Conservation (phyloP, 2,797 vertebrate genomes). For the Emydoidea blandingii region DNA sequence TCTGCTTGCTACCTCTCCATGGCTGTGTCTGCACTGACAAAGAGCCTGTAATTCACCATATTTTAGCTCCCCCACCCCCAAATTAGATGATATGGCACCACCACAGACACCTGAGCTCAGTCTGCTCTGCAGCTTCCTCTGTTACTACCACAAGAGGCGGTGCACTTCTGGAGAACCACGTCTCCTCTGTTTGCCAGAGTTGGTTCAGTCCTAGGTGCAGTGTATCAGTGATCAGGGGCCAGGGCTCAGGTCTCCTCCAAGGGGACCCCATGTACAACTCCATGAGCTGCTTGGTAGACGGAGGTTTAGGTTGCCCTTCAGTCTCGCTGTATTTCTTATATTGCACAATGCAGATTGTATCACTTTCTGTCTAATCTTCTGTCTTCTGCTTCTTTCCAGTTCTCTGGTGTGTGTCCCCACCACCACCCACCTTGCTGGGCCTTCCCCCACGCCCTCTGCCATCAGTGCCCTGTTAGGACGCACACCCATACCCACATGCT, state of each 20-base stretch:
- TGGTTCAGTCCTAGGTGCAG: not conserved
- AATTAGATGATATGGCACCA: not conserved
- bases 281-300: not conserved
- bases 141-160: not conserved
- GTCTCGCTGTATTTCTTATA: slow-evolving; percentile 24
- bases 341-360: not conserved
- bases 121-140: not conserved
- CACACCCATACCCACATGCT: not conserved
- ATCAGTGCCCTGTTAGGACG: slow-evolving; percentile 22
- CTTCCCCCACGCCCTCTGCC: slow-evolving; percentile 43
- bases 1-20: not conserved
- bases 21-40: not conserved
- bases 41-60: not conserved
- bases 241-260: not conserved
- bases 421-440: slow-evolving; percentile 45
- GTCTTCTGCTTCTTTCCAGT: slow-evolving; percentile 70
- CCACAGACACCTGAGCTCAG: not conserved
- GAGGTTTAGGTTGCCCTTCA: not conserved
- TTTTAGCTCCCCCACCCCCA: not conserved
- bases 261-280: not conserved
- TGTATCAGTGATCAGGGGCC: not conserved
- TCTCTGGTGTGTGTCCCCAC: slow-evolving; percentile 54
- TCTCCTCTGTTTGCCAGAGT: not conserved
- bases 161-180: not conserved
- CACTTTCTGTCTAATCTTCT: slow-evolving; percentile 55